phyloP scores from a whole-genome alignment of 1,140 invertebrate species.

The Bursaphelenchus mucronatus region DNA sequence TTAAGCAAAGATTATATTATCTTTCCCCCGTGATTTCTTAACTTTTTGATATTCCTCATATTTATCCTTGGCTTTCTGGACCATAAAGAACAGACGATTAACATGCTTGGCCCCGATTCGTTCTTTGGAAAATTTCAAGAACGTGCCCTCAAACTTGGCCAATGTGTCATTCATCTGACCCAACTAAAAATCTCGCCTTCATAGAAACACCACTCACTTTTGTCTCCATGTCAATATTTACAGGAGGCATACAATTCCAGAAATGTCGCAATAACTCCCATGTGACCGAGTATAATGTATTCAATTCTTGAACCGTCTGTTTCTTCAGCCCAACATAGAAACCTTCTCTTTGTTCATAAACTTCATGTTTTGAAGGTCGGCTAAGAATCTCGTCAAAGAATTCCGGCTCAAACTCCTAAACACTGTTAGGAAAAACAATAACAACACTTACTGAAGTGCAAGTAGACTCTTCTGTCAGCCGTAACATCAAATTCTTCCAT shows the following conservation, averaged over 20 bases:
- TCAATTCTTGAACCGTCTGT: constrained; percentile 13
- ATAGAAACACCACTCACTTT: constrained; percentile 34
- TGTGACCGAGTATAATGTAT: constrained; percentile 16
- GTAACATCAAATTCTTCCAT: no score
- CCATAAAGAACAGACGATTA: constrained; percentile 7
- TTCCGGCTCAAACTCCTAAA: constrained; percentile 6
- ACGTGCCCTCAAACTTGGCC: constrained; percentile 31
- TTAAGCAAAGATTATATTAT: no score
- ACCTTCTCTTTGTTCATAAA: constrained; percentile 10
- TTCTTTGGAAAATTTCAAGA: constrained; percentile 9
- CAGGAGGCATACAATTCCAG: constrained; percentile 53
- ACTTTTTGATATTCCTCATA: constrained; percentile 5
- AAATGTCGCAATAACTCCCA: constrained; percentile 54
- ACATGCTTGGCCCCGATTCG: constrained; percentile 28
- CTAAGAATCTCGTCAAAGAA: constrained; percentile 15
- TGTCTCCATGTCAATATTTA: constrained; percentile 34
- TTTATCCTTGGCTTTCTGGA: constrained; percentile 7
- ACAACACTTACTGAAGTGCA: no score
- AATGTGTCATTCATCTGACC: constrained; percentile 43
- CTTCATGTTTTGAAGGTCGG: constrained; percentile 1
- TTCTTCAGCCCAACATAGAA: constrained; percentile 6
- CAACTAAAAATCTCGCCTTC: constrained; percentile 37
- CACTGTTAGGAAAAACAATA: neutral
- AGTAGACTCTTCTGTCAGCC: no score
- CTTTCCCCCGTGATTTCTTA: no score